Percentiles rank a stretch among this genome's conserved stretches.
Evolutionary conservation across 2,888 invertebrate genomes (phyloP).

Genomic region (Latrodectus hesperus): DNA sequence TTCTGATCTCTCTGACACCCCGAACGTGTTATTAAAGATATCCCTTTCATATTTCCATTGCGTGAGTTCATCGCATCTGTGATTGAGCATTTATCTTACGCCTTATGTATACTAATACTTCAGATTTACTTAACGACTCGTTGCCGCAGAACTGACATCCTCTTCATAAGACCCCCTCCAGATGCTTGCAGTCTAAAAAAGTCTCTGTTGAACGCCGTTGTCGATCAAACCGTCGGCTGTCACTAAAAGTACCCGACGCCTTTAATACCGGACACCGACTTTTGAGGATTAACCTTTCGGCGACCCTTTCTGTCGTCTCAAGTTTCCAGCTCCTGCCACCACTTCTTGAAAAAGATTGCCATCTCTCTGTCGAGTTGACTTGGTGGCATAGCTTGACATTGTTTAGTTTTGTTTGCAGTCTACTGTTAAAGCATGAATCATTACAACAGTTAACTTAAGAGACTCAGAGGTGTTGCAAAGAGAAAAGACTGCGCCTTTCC

Average conservation of each 20-base stretch:
- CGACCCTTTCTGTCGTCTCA: constrained; percentile 54
- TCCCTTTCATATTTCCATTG: constrained; percentile 31
- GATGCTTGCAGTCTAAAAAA: constrained; percentile 13
- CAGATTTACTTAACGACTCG: constrained; percentile 33
- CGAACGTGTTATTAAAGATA: not conserved
- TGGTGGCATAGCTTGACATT: constrained; percentile 25
- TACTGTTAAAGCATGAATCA: constrained; percentile 18
- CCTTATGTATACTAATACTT: constrained; percentile 43
- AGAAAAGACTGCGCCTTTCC: too few relatives aligned
- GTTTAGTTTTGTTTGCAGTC: constrained; percentile 38
- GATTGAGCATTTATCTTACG: constrained; percentile 20
- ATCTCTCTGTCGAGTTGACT: constrained; percentile 13
- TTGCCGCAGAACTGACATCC: constrained; percentile 24
- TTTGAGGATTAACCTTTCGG: constrained; percentile 46
- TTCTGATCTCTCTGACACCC: not conserved
- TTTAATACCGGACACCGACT: constrained; percentile 60
- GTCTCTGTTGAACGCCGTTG: constrained; percentile 43
- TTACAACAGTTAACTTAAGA: constrained; percentile 3
- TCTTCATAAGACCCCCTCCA: constrained; percentile 31
- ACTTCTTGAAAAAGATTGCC: constrained; percentile 40
- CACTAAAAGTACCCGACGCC: constrained; percentile 41
- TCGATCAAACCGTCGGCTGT: constrained; percentile 58
- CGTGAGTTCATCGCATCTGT: constrained; percentile 35
- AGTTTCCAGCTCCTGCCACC: constrained; percentile 46
- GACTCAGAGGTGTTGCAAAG: not conserved